These are phyloP conservation scores for Halyomorpha halys DNA, from an alignment of 1,140 invertebrate species.

Conservation along the genomic window DNA sequence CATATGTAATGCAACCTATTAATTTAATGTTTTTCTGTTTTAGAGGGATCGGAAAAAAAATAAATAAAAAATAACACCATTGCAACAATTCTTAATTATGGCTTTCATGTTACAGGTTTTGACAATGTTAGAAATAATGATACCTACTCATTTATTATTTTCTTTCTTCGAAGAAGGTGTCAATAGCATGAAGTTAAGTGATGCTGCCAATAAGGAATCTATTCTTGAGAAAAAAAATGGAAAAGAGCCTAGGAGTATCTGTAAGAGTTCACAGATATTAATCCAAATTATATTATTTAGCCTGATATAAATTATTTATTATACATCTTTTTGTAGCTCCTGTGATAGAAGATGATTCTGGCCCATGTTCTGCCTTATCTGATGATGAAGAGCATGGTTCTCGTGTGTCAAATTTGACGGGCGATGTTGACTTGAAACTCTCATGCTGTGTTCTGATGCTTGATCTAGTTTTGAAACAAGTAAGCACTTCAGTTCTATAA, in stretches of 20 bases:
- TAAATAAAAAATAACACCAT: too few relatives aligned
- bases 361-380: constrained; percentile 56
- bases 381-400: constrained; percentile 54
- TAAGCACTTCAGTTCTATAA: constrained; percentile 34
- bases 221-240: constrained; percentile 29
- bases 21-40: too few relatives aligned
- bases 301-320: background rate
- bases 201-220: constrained; percentile 35
- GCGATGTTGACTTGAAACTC: constrained; percentile 61
- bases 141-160: constrained; percentile 74
- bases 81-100: constrained; percentile 5
- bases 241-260: constrained; percentile 42
- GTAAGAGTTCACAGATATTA: constrained; percentile 35
- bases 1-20: too few relatives aligned
- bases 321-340: constrained; percentile 39
- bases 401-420: constrained; percentile 44
- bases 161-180: constrained; percentile 80
- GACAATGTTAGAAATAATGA: constrained; percentile 77
- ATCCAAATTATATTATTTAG: constrained; percentile 2
- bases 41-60: too few relatives aligned
- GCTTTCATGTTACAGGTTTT: constrained; percentile 50
- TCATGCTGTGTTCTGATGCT: constrained; percentile 94
- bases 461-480: constrained; percentile 89
- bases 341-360: constrained; percentile 55
- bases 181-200: constrained; percentile 44